A percentile compares a stretch with the other conserved stretches of the same genome.
phyloP scores from a whole-genome alignment of 2,113 vertebrate genomes.

The Stegostoma tigrinum region DNA sequence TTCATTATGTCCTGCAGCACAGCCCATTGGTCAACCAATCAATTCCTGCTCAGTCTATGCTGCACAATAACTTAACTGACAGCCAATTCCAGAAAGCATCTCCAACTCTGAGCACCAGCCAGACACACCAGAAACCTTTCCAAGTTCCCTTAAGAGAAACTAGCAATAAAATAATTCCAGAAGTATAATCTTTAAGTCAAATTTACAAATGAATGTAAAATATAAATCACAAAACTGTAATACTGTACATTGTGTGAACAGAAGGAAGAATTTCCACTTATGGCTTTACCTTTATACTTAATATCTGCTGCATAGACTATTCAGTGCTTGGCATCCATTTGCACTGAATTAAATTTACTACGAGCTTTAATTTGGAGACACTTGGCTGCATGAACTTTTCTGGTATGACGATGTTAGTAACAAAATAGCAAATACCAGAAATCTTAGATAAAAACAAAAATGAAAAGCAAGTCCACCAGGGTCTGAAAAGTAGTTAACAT shows the following conservation, averaged over 20 bases:
- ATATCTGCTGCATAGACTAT: background rate
- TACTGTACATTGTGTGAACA: conserved; percentile 12
- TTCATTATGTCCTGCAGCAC: conserved; percentile 1
- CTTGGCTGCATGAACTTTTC: background rate
- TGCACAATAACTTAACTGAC: background rate
- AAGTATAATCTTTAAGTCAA: background rate
- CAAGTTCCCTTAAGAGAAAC: background rate
- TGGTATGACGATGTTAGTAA: background rate
- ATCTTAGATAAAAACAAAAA: background rate
- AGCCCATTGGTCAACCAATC: background rate
- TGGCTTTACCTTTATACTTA: background rate
- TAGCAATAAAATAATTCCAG: background rate
- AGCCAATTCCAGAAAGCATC: conserved; percentile 21
- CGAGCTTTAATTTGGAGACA: background rate
- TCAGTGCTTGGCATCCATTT: no score
- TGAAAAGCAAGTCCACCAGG: background rate
- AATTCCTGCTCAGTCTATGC: background rate
- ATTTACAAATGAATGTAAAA: background rate
- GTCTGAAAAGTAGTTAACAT: background rate
- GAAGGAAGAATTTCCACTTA: background rate
- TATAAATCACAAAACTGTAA: conserved; percentile 23
- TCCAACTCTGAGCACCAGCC: background rate
- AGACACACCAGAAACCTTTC: background rate
- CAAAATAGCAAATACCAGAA: background rate
- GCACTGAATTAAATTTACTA: background rate